These are phyloP conservation scores for Anas bernieri DNA, from an alignment of 2,797 vertebrate species.

Conservation along the genomic window DNA sequence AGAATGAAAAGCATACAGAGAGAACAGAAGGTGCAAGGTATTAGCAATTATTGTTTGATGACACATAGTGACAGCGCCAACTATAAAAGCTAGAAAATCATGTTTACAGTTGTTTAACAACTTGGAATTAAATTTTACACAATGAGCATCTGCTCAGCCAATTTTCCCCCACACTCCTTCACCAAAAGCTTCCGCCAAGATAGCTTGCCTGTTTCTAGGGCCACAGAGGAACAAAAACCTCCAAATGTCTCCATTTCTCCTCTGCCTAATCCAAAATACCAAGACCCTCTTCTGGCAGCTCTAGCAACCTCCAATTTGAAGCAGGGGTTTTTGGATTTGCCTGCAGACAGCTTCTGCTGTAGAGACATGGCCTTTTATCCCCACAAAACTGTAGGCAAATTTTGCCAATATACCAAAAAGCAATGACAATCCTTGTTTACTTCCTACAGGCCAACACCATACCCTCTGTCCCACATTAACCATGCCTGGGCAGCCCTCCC, in stretches of 20 bases:
- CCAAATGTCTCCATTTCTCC: background rate
- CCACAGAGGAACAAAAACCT: background rate
- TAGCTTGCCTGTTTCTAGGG: background rate
- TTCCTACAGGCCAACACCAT: background rate
- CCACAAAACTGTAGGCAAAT: background rate
- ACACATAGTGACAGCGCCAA: background rate
- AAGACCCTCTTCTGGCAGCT: background rate
- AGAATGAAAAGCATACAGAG: background rate
- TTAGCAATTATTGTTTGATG: conserved; percentile 47
- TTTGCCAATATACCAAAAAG: background rate
- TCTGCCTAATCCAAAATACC: background rate
- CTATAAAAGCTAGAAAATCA: conserved; percentile 13
- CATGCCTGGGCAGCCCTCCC: rapidly evolving
- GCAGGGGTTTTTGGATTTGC: background rate
- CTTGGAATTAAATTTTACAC: conserved; percentile 34
- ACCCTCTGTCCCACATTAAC: background rate
- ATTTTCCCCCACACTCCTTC: background rate
- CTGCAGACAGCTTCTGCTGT: background rate
- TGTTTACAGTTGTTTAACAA: conserved; percentile 45
- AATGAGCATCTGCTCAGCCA: background rate
- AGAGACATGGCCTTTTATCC: background rate
- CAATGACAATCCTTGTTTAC: background rate
- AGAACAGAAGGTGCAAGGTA: conserved; percentile 34
- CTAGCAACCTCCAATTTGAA: background rate
- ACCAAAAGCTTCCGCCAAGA: background rate